Evolutionary conservation across 1,140 invertebrate genomes (phyloP).

Genomic region (Branchinecta lynchi): DNA sequence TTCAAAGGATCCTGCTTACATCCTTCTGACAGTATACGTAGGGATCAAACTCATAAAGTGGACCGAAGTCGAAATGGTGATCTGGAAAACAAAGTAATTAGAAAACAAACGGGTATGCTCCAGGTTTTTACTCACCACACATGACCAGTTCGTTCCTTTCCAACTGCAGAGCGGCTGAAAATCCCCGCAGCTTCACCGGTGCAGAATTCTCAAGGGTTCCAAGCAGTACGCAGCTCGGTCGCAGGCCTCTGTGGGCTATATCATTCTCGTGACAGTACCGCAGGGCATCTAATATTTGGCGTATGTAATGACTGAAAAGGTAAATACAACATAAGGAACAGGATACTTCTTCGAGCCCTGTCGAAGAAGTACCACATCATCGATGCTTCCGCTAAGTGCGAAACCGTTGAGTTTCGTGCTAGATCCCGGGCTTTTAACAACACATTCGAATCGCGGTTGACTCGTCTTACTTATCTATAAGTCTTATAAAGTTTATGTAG

Average conservation of each 20-base stretch:
- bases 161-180: conserved; percentile 86
- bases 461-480: too few species aligned
- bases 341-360: too few species aligned
- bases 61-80: not conserved
- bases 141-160: conserved; percentile 55
- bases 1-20: too few species aligned
- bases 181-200: conserved; percentile 93
- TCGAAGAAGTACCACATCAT: too few species aligned
- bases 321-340: too few species aligned
- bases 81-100: not conserved
- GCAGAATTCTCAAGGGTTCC: conserved; percentile 93
- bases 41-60: too few species aligned
- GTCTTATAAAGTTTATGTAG: too few species aligned
- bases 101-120: not conserved
- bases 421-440: too few species aligned
- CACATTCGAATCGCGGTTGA: too few species aligned
- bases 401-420: too few species aligned
- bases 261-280: conserved; percentile 94
- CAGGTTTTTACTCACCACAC: conserved; percentile 39
- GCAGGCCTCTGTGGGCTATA: conserved; percentile 88
- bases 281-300: conserved; percentile 84
- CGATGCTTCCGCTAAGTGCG: too few species aligned
- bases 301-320: conserved; percentile 81
- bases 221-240: conserved; percentile 84
- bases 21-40: too few species aligned